These are phyloP conservation scores for Poeciliopsis retropinna DNA, from an alignment of 2,113 vertebrate genomes.

Conservation along the genomic window DNA sequence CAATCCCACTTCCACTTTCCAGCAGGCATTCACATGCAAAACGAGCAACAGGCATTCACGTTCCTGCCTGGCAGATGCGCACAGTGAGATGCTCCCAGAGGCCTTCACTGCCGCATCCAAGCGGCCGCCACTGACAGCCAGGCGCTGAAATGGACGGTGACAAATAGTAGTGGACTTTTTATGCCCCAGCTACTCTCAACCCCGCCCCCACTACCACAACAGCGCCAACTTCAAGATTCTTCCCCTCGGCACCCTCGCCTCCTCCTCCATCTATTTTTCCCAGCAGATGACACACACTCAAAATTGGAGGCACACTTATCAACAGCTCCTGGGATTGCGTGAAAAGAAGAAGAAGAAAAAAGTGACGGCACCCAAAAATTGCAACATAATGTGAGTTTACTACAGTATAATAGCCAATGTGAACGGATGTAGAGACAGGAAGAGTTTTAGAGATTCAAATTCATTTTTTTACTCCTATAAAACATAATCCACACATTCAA, in stretches of 20 bases:
- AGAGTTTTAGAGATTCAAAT: neutral
- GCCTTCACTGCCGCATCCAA: conserved; percentile 48
- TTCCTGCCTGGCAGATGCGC: conserved; percentile 50
- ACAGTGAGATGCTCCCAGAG: conserved; percentile 54
- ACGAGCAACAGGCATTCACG: conserved; percentile 45
- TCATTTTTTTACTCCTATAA: neutral
- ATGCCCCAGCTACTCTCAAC: conserved; percentile 50
- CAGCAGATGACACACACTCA: conserved; percentile 36
- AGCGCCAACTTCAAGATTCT: conserved; percentile 6
- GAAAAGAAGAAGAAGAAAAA: neutral
- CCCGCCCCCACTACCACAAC: neutral
- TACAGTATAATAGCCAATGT: too few relatives aligned
- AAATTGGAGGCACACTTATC: conserved; percentile 36
- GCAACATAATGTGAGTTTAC: neutral
- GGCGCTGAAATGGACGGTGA: conserved; percentile 49
- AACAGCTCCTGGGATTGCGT: conserved; percentile 34
- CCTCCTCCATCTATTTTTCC: conserved; percentile 28
- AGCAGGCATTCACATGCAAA: conserved; percentile 17
- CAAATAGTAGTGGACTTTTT: conserved; percentile 68
- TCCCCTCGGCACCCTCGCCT: neutral
- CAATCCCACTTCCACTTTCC: neutral
- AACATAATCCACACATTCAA: too few relatives aligned
- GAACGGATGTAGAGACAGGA: neutral
- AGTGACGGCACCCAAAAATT: conserved; percentile 1
- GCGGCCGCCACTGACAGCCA: conserved; percentile 48